These are phyloP conservation scores for Chromoteleia sp. DNA, from an alignment of 2,888 invertebrate species.

Conservation along the genomic window DNA sequence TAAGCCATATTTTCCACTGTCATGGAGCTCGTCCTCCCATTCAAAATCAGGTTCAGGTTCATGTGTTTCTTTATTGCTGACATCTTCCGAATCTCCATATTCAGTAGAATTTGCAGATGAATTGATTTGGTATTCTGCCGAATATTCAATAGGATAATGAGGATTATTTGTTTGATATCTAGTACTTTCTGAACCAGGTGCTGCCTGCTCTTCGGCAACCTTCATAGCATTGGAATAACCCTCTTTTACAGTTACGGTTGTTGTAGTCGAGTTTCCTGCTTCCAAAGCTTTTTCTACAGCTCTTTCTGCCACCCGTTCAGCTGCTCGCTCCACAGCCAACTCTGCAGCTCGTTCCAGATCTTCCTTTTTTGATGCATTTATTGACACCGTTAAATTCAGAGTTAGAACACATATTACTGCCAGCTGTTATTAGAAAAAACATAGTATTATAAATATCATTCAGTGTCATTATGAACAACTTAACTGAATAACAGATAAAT, in stretches of 20 bases:
- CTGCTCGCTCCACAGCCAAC: slow-evolving; percentile 81
- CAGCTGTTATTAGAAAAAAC: slow-evolving; percentile 17
- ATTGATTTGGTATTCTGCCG: slow-evolving; percentile 9
- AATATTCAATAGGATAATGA: slow-evolving; percentile 21
- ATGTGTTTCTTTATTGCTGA: not conserved
- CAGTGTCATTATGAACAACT: no score
- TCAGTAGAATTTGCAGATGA: not conserved
- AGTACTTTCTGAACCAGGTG: slow-evolving; percentile 73
- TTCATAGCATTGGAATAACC: slow-evolving; percentile 78
- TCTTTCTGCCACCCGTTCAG: slow-evolving; percentile 81
- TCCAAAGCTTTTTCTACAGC: slow-evolving; percentile 82
- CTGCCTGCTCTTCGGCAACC: slow-evolving; percentile 73
- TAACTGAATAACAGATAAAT: no score
- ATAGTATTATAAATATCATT: no score
- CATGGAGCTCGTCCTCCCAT: slow-evolving; percentile 18
- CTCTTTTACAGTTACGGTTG: slow-evolving; percentile 78
- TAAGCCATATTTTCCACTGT: slow-evolving; percentile 58
- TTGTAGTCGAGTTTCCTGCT: slow-evolving; percentile 78
- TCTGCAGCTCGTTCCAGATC: slow-evolving; percentile 82
- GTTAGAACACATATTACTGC: slow-evolving; percentile 29
- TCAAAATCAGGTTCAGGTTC: slow-evolving; percentile 26
- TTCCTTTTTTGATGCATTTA: slow-evolving; percentile 67
- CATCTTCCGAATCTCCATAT: slow-evolving; percentile 35
- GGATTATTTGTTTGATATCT: slow-evolving; percentile 42
- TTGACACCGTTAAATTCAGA: slow-evolving; percentile 9